Evolutionary conservation across 2,797 vertebrate species (phyloP), one percentile per base, ranked within the genome.

Genomic region (Dryobates pubescens): DNA sequence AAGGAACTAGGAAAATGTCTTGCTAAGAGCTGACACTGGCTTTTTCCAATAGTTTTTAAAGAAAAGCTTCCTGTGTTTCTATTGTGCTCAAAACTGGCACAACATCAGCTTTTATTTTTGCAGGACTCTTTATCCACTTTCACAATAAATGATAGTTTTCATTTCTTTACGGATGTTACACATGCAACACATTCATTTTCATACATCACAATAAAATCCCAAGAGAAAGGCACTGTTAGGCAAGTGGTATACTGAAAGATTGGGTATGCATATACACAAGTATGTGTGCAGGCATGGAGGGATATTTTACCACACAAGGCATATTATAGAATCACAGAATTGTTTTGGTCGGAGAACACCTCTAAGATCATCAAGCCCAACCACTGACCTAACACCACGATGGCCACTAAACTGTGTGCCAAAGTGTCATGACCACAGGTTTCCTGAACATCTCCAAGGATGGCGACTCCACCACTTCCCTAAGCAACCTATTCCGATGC

Each of bases 141-240:
- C 58, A 76, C 53, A 92, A 82, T 81, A 90, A 92, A 88, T 88
- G 32, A 72, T 62, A 71, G 56, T 10, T 91, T 94, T 92, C 87
- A 93, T 93, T 91, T 73, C 54, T 82, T 87, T 82, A 71, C 76
- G 81, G 79, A 62, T 58, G 75, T 83, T 90, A 77, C 63, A 58
- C 38, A 74, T 73, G 70, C 69, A 92, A 74, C 87, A 90, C 58
- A 83, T 94, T 86, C 82, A 76, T 91, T 93, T 94, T 94, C 90
- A 85, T 91, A 92, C 87, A 93, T 86, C 77, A 89, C 79, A 89
- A 77, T 63, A 89, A 88, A 94, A 92, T 79, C 61, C 65, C 53
- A 3, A 43, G 86, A 86, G 93, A 88, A 94, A 89, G 89, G 71
- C 69, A 45, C 47, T 83, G 73, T 87, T 91, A 87, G 27, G 47